Evolutionary conservation across 2,888 invertebrate genomes (phyloP), one percentile per base, ranked within the genome.

Genomic region (Automeris io): DNA sequence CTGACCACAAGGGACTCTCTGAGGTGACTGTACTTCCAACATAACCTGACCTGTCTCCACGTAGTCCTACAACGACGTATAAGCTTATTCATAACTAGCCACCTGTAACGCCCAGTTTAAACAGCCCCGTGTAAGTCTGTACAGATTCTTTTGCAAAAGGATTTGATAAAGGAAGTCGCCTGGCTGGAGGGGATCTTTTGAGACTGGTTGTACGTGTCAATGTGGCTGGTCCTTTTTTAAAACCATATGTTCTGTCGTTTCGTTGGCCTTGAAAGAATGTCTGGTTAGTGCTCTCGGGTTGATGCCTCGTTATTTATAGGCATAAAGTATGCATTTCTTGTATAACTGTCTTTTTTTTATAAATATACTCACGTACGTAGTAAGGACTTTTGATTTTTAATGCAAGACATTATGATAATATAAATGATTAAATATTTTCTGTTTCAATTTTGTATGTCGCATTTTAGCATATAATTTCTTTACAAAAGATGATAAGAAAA

Each of bases 1-100:
- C 59, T 82, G 85, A 85, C 83, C 85, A 82, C 65, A 64, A 63
- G 59, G 69, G 73, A 81, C 85, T 82, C 81, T 78, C 75, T 70
- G 79, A 76, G 83, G 81, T 85, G 82, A 83, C 75, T 83, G 83
- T 73, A 74, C 77, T 59, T 50, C 82, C 77, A 75, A 29, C 34
- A 24, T 38, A 34, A 33, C 40, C 47, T 49, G 47, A 25, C 36
- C 33, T 25, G 12, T 16, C 32, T 16, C 21, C 21, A 29, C 21
- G 9, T 51, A 43, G 47, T 56, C 44, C 44, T 49, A 57, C 42
- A 50, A 48, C 49, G 47, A 47, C 51, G 37, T 39, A 45, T 50
- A 44, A 46, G 70, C 21, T 63, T 70, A 49, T 45, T 44, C 47
- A 51, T 57, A 51, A 57, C 46, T 70, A 71, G 76, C 42, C 34